These are phyloP conservation scores for Vanessa atalanta DNA, from an alignment of 1,140 invertebrate genomes.

Conservation along the genomic window DNA sequence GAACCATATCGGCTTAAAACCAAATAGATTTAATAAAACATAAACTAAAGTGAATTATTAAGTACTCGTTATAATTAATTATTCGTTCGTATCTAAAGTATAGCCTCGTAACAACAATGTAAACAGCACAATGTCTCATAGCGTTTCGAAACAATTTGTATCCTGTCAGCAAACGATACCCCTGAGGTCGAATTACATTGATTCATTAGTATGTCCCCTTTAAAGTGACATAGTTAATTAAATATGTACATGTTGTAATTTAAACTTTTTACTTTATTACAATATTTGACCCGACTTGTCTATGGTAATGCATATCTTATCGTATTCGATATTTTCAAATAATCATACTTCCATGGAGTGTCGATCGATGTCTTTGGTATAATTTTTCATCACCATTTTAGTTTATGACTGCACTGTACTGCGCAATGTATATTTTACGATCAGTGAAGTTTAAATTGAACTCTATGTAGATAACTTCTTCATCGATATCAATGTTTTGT, in stretches of 20 bases:
- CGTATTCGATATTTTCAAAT: too few species aligned
- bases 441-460: too few species aligned
- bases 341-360: too few species aligned
- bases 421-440: too few species aligned
- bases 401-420: too few species aligned
- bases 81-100: slow-evolving; percentile 3
- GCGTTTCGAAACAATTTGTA: slow-evolving; percentile 39
- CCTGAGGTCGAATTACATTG: slow-evolving; percentile 43
- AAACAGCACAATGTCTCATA: slow-evolving; percentile 8
- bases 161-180: slow-evolving; percentile 38
- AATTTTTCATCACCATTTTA: too few species aligned
- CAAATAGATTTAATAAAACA: not conserved
- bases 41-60: not conserved
- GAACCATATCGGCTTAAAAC: not conserved
- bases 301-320: too few species aligned
- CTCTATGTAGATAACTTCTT: too few species aligned
- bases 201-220: slow-evolving; percentile 39
- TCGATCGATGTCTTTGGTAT: too few species aligned
- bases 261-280: not conserved
- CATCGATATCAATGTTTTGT: not conserved
- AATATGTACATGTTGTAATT: slow-evolving; percentile 26
- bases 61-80: not conserved
- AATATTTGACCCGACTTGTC: not conserved
- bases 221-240: slow-evolving; percentile 22
- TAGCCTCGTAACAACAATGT: slow-evolving; percentile 18